Evolutionary conservation across 2,888 invertebrate genomes (phyloP).

Genomic region (Gastrophysa polygoni): DNA sequence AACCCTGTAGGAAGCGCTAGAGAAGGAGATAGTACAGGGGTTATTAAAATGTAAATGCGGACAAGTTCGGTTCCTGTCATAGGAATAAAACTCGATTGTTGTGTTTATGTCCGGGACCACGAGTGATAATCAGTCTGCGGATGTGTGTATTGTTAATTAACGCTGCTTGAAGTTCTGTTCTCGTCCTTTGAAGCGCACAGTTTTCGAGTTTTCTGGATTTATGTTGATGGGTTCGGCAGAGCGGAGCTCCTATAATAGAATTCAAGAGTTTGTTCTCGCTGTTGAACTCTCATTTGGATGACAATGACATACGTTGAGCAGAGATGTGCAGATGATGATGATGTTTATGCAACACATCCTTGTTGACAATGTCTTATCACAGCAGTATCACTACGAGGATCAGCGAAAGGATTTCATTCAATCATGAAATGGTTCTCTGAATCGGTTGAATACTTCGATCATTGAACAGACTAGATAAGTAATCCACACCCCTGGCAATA

Average conservation of each 20-base stretch:
- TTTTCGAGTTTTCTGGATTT: slow-evolving; percentile 19
- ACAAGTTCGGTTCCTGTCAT: slow-evolving; percentile 57
- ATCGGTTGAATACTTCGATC: too few species aligned
- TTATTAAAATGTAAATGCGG: slow-evolving; percentile 60
- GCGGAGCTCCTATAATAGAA: slow-evolving; percentile 1
- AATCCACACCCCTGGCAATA: too few species aligned
- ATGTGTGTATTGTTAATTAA: slow-evolving; percentile 57
- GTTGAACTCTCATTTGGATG: background rate
- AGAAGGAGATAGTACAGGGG: slow-evolving; percentile 48
- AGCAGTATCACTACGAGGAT: too few species aligned
- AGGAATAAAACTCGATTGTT: slow-evolving; percentile 56
- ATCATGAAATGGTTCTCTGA: too few species aligned
- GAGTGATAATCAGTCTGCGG: slow-evolving; percentile 53
- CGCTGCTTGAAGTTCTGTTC: slow-evolving; percentile 34
- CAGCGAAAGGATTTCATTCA: too few species aligned
- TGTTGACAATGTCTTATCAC: too few species aligned
- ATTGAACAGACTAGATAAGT: too few species aligned
- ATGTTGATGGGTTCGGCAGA: slow-evolving; percentile 4
- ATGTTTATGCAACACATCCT: too few species aligned
- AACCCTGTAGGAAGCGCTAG: background rate
- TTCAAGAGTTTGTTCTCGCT: slow-evolving; percentile 9
- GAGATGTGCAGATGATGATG: background rate
- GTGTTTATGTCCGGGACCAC: slow-evolving; percentile 44
- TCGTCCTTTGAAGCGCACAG: slow-evolving; percentile 28
- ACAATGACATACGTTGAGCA: background rate